Percentiles rank a stretch among this genome's conserved stretches.
phyloP scores from a whole-genome alignment of 2,888 invertebrate genomes.

The Kryphioiulus occultus region DNA sequence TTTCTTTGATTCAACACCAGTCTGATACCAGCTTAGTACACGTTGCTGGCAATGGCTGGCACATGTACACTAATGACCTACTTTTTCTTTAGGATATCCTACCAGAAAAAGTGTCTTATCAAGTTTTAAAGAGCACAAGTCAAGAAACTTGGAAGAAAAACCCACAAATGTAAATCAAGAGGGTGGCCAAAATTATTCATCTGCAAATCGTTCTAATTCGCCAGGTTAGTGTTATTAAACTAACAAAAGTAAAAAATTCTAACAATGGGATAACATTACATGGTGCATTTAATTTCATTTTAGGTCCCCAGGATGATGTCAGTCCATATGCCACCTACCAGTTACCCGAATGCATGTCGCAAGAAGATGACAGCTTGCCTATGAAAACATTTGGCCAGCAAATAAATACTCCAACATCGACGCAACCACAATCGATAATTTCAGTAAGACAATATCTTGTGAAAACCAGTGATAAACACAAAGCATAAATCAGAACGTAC shows the following conservation, averaged over 20 bases:
- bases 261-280: too few relatives aligned
- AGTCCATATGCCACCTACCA: conserved; percentile 53
- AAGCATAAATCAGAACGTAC: not conserved
- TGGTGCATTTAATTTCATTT: too few relatives aligned
- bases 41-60: too few relatives aligned
- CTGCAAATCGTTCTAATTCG: not conserved
- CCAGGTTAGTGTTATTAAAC: not conserved
- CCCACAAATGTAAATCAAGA: not conserved
- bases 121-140: not conserved
- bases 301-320: conserved; percentile 52
- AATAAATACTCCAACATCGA: not conserved
- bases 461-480: not conserved
- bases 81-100: not conserved
- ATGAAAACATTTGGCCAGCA: conserved; percentile 52
- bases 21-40: too few relatives aligned
- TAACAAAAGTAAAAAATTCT: too few relatives aligned
- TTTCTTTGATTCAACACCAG: too few relatives aligned
- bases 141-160: not conserved
- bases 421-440: not conserved
- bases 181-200: not conserved
- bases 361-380: conserved; percentile 43
- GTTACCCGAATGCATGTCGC: conserved; percentile 48
- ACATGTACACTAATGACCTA: too few relatives aligned
- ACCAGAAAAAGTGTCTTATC: conserved; percentile 41
- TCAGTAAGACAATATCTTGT: conserved; percentile 44